Evolutionary conservation across 2,113 vertebrate species (phyloP), one percentile per base, ranked within the genome.

Genomic region (Sebastes fasciatus): DNA sequence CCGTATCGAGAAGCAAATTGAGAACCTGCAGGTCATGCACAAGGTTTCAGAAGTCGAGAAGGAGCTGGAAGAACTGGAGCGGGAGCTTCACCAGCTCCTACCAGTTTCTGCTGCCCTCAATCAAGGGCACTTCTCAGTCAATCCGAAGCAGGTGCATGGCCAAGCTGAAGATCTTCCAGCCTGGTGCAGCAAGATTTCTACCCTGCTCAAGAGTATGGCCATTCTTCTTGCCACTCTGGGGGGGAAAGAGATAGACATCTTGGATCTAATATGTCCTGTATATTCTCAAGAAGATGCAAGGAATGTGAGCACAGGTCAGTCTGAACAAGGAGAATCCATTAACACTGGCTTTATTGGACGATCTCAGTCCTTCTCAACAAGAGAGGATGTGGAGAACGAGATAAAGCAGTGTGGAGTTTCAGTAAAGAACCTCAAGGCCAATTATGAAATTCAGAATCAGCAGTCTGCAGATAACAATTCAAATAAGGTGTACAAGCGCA

Each of bases 11-110:
- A 96, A 96, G 96, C 98, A 97, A 91, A 98, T 99, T 65, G 97
- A 98, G 89, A 99, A 98, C 91, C 96, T 99, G 67, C 97, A 97
- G 84, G 97, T 99, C 76, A 95, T 99, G 96, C 97, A 97, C 89
- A 96, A 97, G 86, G 96, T 95, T 1, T 96, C 96, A 67, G 96
- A 94, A 57, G 96, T 97, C 16, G 97, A 97, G 93, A 96, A 93
- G 17, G 96, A 96, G 84, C 91, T 96, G 69, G 94, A 95, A 84
- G 94, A 95, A 79, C 94, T 96, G 58, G 96, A 98, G 89, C 94
- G 90, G 61, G 96, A 99, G 89, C 94, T 97, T 77, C 96, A 94
- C 51, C 96, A 96, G 60, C 95, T 98, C 19, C 86, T 97, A 13
- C 97, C 96, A 0, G 94, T 96, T 54, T 96, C 97, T 0, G 90